These are phyloP conservation scores for Chelonus formosanus DNA, from an alignment of 2,888 invertebrate species.

Conservation along the genomic window DNA sequence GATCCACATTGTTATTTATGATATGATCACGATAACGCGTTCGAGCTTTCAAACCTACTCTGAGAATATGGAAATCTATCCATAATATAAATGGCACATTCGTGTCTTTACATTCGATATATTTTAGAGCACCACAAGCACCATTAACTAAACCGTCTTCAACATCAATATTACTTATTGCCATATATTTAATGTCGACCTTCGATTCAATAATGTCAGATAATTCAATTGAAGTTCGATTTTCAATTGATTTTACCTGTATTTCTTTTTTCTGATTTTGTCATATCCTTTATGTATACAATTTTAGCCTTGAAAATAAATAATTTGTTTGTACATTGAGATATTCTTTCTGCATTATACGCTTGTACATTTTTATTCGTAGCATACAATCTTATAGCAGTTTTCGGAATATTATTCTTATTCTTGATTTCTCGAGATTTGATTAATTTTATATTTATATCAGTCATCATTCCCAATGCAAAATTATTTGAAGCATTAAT, in stretches of 20 bases:
- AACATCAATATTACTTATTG: not conserved
- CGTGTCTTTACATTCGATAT: constrained; percentile 35
- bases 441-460: not conserved
- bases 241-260: constrained; percentile 25
- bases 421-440: not conserved
- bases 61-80: constrained; percentile 32
- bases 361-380: not conserved
- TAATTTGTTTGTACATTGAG: not conserved
- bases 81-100: constrained; percentile 24
- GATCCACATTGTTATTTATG: constrained; percentile 8
- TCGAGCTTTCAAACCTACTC: constrained; percentile 26
- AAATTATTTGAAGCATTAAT: constrained; percentile 47
- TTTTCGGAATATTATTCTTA: not conserved
- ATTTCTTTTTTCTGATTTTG: constrained; percentile 4
- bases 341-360: not conserved
- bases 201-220: not conserved
- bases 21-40: constrained; percentile 4
- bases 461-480: constrained; percentile 34
- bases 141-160: constrained; percentile 15
- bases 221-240: not conserved
- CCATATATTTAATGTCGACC: not conserved
- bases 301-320: not conserved
- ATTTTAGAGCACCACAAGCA: constrained; percentile 13
- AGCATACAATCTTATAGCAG: not conserved
- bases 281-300: not conserved